These are phyloP conservation scores for Haemorhous mexicanus DNA, from an alignment of 2,113 vertebrate genomes.

Conservation along the genomic window DNA sequence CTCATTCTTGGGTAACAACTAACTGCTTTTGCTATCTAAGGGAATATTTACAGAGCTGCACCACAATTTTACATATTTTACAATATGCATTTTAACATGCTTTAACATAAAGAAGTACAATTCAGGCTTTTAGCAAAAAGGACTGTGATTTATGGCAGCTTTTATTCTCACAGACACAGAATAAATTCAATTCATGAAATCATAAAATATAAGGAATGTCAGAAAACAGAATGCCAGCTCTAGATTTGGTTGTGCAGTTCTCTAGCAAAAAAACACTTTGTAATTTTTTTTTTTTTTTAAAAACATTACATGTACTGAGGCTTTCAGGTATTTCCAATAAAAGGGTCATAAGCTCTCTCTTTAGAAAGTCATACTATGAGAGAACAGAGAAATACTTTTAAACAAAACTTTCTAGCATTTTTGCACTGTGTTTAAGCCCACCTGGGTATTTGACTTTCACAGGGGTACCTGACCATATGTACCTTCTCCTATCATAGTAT, in stretches of 20 bases:
- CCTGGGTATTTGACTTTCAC: background rate
- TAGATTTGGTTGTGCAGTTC: background rate
- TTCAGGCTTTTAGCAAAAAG: background rate
- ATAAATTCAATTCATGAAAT: background rate
- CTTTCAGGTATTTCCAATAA: background rate
- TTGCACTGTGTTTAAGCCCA: background rate
- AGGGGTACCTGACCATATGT: background rate
- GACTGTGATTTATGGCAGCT: background rate
- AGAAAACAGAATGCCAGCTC: background rate
- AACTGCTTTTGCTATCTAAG: background rate
- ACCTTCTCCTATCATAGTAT: background rate
- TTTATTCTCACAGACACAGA: background rate
- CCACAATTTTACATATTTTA: rapidly evolving
- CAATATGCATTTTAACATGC: background rate
- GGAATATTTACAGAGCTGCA: background rate
- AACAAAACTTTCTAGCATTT: background rate
- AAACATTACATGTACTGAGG: rapidly evolving
- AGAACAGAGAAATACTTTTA: background rate
- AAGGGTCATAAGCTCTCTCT: background rate
- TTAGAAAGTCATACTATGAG: background rate
- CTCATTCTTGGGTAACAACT: background rate
- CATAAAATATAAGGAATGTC: rapidly evolving
- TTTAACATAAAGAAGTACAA: background rate
- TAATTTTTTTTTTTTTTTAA: background rate
- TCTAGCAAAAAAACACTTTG: background rate